phyloP scores from a whole-genome alignment of 2,797 vertebrate genomes.

The Arvicola amphibius region DNA sequence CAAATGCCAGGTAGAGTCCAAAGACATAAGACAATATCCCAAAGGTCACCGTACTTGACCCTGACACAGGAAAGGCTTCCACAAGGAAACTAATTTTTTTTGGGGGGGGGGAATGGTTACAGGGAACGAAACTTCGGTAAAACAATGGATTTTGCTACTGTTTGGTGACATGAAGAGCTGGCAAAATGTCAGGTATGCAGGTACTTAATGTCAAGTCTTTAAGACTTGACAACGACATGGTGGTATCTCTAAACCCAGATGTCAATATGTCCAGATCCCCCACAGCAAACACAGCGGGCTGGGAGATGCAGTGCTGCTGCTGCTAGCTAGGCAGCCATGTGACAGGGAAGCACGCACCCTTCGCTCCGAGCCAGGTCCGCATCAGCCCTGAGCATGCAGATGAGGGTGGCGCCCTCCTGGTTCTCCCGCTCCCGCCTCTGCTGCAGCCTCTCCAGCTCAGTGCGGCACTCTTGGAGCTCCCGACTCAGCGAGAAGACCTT shows the following conservation, averaged over 20 bases:
- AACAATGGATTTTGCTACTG: too few species aligned
- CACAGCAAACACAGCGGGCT: too few species aligned
- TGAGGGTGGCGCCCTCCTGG: conserved; percentile 91
- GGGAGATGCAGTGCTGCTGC: fast-evolving
- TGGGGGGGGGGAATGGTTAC: not conserved
- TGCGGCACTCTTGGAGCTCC: conserved; percentile 89
- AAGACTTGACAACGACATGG: fast-evolving
- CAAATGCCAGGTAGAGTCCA: not conserved
- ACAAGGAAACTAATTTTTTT: not conserved
- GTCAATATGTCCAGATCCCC: fast-evolving
- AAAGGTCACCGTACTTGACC: not conserved
- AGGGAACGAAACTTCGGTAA: not conserved
- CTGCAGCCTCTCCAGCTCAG: conserved; percentile 91
- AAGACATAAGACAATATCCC: too few species aligned
- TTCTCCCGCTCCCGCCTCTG: conserved; percentile 91
- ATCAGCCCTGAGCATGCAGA: conserved; percentile 93
- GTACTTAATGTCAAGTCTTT: not conserved
- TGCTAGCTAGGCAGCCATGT: not conserved
- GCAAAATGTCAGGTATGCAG: not conserved
- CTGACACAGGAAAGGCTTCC: not conserved
- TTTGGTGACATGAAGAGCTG: not conserved
- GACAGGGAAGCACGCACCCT: conserved; percentile 86
- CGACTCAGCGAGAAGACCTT: conserved; percentile 89
- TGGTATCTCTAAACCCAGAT: not conserved
- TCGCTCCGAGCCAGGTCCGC: conserved; percentile 88